Evolutionary conservation across 2,113 vertebrate species (phyloP).

Genomic region (Carlito syrichta): DNA sequence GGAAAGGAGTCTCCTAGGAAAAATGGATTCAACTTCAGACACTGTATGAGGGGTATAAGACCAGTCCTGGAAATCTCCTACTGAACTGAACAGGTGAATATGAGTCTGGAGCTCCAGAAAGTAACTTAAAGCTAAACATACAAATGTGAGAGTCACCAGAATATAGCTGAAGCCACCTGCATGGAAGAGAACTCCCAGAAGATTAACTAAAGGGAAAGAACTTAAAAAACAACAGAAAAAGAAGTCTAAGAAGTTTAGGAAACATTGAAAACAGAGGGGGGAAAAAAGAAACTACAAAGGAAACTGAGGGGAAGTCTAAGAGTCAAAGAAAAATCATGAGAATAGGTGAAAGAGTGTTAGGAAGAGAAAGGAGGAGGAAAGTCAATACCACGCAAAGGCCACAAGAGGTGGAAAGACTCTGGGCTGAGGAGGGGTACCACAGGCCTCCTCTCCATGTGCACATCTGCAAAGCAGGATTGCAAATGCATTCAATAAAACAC

Average conservation of each 20-base stretch:
- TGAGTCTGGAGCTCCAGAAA: background rate
- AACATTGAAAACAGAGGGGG: background rate
- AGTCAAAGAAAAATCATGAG: background rate
- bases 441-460: background rate
- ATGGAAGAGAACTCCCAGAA: background rate
- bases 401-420: rapidly evolving
- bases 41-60: rapidly evolving
- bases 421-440: background rate
- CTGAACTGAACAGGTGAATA: rapidly evolving
- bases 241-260: background rate
- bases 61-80: background rate
- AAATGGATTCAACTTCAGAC: background rate
- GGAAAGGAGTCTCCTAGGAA: background rate
- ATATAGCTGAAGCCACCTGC: background rate
- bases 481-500: background rate
- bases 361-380: background rate
- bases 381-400: background rate
- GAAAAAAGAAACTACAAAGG: rapidly evolving
- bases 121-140: background rate
- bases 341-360: background rate
- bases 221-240: background rate
- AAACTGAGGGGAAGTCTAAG: background rate
- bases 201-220: background rate
- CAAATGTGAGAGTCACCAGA: background rate
- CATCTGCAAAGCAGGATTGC: background rate